phyloP scores from a whole-genome alignment of 2,888 invertebrate species.

The Dione juno region DNA sequence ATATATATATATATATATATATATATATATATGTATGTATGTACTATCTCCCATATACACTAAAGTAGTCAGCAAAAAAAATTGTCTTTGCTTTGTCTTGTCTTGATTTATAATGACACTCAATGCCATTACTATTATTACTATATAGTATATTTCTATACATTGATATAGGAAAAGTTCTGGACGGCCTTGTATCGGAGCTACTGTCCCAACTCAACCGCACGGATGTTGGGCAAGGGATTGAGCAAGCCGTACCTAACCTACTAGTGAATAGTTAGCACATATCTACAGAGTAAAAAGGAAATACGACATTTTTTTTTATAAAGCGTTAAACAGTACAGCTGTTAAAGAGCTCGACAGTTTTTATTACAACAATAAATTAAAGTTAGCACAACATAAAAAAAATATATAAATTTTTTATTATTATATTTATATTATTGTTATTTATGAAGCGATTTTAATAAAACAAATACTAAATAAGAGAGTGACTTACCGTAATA shows the following conservation, averaged over 20 bases:
- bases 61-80: no score
- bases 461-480: no score
- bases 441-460: no score
- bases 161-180: conserved; percentile 25
- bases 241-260: conserved; percentile 31
- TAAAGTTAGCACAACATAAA: no score
- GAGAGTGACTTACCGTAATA: no score
- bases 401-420: no score
- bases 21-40: no score
- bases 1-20: no score
- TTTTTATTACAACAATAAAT: neutral
- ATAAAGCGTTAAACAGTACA: conserved; percentile 1
- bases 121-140: no score
- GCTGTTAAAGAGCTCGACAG: neutral
- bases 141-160: neutral
- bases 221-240: conserved; percentile 31
- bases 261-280: conserved; percentile 20
- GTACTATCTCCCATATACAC: neutral
- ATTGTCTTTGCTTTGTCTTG: no score
- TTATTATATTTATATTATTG: no score
- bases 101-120: no score
- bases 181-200: conserved; percentile 27
- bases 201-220: conserved; percentile 24
- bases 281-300: conserved; percentile 8
- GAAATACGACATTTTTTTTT: conserved; percentile 12